Evolutionary conservation across 2,888 invertebrate genomes (phyloP), one percentile per base, ranked within the genome.

Genomic region (Sisyra nigra): DNA sequence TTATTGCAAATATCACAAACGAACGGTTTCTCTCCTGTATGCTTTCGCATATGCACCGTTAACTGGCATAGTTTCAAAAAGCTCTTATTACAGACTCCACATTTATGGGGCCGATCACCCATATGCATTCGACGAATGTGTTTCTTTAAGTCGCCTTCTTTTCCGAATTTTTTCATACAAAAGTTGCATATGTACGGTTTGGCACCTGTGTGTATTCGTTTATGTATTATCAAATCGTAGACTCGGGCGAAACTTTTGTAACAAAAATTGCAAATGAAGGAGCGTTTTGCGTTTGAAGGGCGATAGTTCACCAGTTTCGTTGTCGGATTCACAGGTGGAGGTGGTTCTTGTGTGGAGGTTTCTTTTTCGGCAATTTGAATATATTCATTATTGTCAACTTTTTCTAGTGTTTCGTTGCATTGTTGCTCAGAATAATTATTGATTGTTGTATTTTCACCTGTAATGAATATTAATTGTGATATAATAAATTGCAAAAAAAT

Each of bases 101-200:
- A 41, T 24, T 41, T 41, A 41, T 41, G 41, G 9, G 31, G 34
- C 7, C 34, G 14, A 13, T 41, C 41, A n/a, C 41, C 41, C 14
- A 31, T 41, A 35, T 41, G 41, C 33, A 41, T 31, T 2, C 41
- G 30, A 9, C 41, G 17, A 3, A 37, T 37, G 14, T 41, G 41
- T 41, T 41, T 41, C 34, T 41, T 41, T 19, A 41, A 13, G 19
- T 41, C 41, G 13, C 41, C 35, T 35, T 41, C 41, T 19, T 41
- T 41, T 8, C 30, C 14, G 24, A 41, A 41, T 31, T 41, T 41
- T 34, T 41, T 41, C 30, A 31, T 31, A 34, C 41, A 41, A 34
- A 41, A 41, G 14, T 30, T 41, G 19, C 41, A 41, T 10, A 31
- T 35, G 34, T 41, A 41, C 13, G 41, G 41, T 34, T 31, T 17